A percentile compares a stretch with the other conserved stretches of the same genome.
phyloP scores from a whole-genome alignment of 2,113 vertebrate genomes.

The Cathartes aura region DNA sequence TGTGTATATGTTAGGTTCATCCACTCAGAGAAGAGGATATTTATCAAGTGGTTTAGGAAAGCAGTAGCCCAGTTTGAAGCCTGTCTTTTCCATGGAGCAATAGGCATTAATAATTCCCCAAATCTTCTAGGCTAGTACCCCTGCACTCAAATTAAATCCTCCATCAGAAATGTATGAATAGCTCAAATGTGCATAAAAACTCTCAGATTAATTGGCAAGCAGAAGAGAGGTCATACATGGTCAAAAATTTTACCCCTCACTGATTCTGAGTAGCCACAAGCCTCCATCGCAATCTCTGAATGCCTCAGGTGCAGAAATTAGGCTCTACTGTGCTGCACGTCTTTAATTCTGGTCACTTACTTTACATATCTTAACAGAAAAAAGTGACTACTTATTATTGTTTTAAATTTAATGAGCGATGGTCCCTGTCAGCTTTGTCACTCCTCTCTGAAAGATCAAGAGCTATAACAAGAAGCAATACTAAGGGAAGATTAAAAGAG shows the following conservation, averaged over 20 bases:
- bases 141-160: background rate
- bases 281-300: background rate
- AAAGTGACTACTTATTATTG: background rate
- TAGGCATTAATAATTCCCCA: background rate
- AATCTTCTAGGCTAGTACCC: background rate
- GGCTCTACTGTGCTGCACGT: background rate
- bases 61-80: background rate
- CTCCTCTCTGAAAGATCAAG: conserved; percentile 34
- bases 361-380: background rate
- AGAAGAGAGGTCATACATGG: background rate
- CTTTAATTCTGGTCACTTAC: background rate
- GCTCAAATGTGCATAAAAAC: background rate
- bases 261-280: background rate
- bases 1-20: background rate
- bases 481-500: conserved; percentile 58
- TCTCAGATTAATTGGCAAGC: background rate
- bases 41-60: background rate
- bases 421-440: background rate
- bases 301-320: background rate
- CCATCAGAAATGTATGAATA: background rate
- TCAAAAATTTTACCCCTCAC: background rate
- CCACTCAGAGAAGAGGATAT: background rate
- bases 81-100: background rate
- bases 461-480: background rate
- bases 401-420: background rate